Percentiles rank a stretch among this genome's conserved stretches.
These are phyloP conservation scores for Gryllus longicercus DNA, from an alignment of 2,888 invertebrate genomes.

Conservation along the genomic window DNA sequence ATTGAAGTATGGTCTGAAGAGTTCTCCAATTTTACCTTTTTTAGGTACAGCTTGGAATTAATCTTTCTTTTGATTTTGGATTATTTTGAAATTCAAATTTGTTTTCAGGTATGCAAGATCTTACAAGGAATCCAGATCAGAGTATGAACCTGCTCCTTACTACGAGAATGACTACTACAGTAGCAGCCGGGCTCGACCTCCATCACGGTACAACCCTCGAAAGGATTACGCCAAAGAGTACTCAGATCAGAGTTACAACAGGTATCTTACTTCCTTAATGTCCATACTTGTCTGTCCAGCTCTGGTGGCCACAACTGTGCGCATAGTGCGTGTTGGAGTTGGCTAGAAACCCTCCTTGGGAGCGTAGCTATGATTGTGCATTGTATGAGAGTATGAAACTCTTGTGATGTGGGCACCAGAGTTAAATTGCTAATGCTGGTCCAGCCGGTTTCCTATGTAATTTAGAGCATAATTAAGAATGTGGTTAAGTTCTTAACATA, in stretches of 20 bases:
- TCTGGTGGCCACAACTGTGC: not conserved
- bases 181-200: slow-evolving; percentile 24
- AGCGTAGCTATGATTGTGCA: too few species aligned
- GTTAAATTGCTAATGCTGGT: too few species aligned
- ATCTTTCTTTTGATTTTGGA: too few species aligned
- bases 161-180: slow-evolving; percentile 35
- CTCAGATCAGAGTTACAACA: slow-evolving; percentile 50
- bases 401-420: too few species aligned
- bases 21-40: too few species aligned
- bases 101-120: slow-evolving; percentile 31
- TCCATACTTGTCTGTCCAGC: slow-evolving; percentile 21
- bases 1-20: too few species aligned
- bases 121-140: slow-evolving; percentile 34
- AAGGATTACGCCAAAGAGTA: slow-evolving; percentile 45
- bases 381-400: too few species aligned
- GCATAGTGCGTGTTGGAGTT: not conserved
- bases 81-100: not conserved
- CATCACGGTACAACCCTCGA: slow-evolving; percentile 28
- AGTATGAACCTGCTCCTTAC: slow-evolving; percentile 35
- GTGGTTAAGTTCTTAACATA: too few species aligned
- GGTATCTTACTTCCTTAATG: slow-evolving; percentile 44
- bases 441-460: too few species aligned
- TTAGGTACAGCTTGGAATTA: too few species aligned
- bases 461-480: too few species aligned
- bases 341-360: not conserved